Percentiles rank a stretch among this genome's conserved stretches.
Evolutionary conservation across 2,113 vertebrate species (phyloP).

Genomic region (Orthochromis indermauri): DNA sequence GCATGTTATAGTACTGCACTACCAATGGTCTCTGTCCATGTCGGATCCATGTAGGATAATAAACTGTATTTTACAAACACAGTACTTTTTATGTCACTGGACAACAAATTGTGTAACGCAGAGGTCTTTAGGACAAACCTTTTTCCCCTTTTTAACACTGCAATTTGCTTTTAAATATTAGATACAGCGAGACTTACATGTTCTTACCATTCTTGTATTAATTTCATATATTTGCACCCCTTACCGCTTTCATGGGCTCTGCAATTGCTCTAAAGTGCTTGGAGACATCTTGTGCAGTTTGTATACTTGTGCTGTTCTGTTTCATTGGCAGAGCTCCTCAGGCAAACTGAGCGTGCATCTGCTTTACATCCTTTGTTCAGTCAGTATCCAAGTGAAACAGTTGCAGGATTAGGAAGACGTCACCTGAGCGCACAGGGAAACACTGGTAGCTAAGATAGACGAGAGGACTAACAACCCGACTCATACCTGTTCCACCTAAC

Average conservation of each 20-base stretch:
- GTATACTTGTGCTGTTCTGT: neutral
- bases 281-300: neutral
- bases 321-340: neutral
- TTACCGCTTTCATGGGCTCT: neutral
- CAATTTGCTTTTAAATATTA: neutral
- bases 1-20: neutral
- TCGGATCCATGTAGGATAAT: neutral
- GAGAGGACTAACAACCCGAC: slow-evolving; percentile 2
- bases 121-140: neutral
- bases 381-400: neutral
- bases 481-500: slow-evolving; percentile 7
- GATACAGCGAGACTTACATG: neutral
- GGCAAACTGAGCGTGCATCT: neutral
- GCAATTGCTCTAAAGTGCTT: neutral
- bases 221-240: neutral
- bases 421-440: neutral
- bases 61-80: neutral
- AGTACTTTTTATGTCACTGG: neutral
- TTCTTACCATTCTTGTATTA: neutral
- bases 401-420: neutral
- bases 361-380: neutral
- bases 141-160: fast-evolving
- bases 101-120: neutral
- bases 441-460: neutral
- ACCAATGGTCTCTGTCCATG: neutral